phyloP scores from a whole-genome alignment of 2,797 vertebrate species.

The Atherinosoma microstoma region DNA sequence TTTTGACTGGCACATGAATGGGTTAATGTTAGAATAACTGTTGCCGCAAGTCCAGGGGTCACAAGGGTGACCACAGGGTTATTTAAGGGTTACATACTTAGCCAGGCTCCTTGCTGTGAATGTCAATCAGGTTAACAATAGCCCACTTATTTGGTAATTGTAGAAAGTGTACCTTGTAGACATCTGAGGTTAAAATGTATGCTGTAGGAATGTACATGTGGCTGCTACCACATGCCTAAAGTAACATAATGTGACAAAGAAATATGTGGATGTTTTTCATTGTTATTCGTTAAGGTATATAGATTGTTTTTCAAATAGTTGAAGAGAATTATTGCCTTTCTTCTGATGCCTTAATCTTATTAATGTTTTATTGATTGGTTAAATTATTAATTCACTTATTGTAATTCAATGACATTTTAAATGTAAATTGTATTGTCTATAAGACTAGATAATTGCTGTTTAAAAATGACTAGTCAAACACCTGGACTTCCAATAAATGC shows the following conservation, averaged over 20 bases:
- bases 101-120: slow-evolving; percentile 70
- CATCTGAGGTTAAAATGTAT: slow-evolving; percentile 57
- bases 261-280: neutral
- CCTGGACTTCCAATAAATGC: too few relatives aligned
- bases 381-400: neutral
- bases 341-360: neutral
- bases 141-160: slow-evolving; percentile 75
- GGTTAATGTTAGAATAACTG: slow-evolving; percentile 72
- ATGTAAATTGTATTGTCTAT: neutral
- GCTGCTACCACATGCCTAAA: neutral
- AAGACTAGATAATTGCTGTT: neutral
- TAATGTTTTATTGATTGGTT: neutral
- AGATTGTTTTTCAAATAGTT: too few relatives aligned
- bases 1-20: slow-evolving; percentile 26
- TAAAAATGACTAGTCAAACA: neutral
- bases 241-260: slow-evolving; percentile 12
- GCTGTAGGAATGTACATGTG: slow-evolving; percentile 53
- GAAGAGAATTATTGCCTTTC: neutral
- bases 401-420: neutral
- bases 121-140: slow-evolving; percentile 83
- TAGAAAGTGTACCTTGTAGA: slow-evolving; percentile 67
- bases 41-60: slow-evolving; percentile 67
- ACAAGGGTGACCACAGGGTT: slow-evolving; percentile 67
- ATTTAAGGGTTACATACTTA: slow-evolving; percentile 70
- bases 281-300: neutral